Evolutionary conservation across 2,888 invertebrate species (phyloP).

Genomic region (Brenthis hecate): DNA sequence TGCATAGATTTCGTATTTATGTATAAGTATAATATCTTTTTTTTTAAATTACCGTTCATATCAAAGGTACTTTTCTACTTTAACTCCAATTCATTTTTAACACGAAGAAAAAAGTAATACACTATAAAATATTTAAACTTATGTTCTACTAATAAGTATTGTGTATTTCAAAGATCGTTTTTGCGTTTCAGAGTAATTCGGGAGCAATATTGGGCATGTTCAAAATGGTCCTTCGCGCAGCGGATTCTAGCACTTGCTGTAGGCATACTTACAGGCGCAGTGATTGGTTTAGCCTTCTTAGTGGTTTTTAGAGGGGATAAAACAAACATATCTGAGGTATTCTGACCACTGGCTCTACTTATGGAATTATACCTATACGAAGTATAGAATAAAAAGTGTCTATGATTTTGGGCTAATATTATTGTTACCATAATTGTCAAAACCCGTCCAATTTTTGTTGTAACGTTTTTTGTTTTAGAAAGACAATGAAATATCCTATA

Average conservation of each 20-base stretch:
- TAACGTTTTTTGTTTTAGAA: too few relatives aligned
- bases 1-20: too few relatives aligned
- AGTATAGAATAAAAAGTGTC: neutral
- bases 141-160: too few relatives aligned
- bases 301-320: slow-evolving; percentile 46
- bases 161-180: neutral
- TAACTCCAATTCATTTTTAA: neutral
- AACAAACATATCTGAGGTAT: slow-evolving; percentile 51
- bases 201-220: slow-evolving; percentile 75
- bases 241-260: slow-evolving; percentile 60
- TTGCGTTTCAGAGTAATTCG: slow-evolving; percentile 62
- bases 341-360: slow-evolving; percentile 42
- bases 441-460: neutral
- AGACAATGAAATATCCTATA: too few relatives aligned
- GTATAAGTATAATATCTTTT: too few relatives aligned
- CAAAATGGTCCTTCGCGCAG: slow-evolving; percentile 67
- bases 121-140: neutral
- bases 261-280: slow-evolving; percentile 63
- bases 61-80: too few relatives aligned
- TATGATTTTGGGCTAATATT: neutral
- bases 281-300: slow-evolving; percentile 61
- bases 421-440: neutral
- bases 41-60: too few relatives aligned
- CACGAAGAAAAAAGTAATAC: neutral
- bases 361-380: too few relatives aligned